Evolutionary conservation across 2,113 vertebrate genomes (phyloP).

Genomic region (Zingel zingel): DNA sequence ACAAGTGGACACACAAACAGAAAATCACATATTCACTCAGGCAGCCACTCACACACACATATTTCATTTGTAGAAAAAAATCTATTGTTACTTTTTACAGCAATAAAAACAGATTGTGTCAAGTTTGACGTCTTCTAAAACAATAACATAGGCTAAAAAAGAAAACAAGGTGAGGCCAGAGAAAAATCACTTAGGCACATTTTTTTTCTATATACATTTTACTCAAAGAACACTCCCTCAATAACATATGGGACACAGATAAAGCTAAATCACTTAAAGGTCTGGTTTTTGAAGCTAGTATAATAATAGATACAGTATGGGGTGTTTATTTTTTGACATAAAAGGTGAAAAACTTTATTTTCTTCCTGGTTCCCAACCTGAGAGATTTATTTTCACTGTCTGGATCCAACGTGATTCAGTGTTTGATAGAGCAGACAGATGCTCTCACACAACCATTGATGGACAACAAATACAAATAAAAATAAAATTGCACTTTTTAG

Average conservation of each 20-base stretch:
- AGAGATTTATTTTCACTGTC: slow-evolving; percentile 29
- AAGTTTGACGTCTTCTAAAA: slow-evolving; percentile 53
- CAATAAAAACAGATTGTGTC: slow-evolving; percentile 41
- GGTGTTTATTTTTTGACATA: slow-evolving; percentile 2
- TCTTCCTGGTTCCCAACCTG: slow-evolving; percentile 52
- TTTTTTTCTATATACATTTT: slow-evolving; percentile 57
- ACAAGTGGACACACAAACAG: slow-evolving; percentile 20
- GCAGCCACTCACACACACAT: slow-evolving; percentile 16
- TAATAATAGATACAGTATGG: neutral
- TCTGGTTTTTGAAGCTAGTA: slow-evolving; percentile 26
- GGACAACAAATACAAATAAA: neutral
- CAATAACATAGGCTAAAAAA: slow-evolving; percentile 30
- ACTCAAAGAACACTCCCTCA: neutral
- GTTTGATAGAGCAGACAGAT: neutral
- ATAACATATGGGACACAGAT: slow-evolving; percentile 2
- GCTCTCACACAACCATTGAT: neutral
- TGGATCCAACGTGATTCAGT: slow-evolving; percentile 30
- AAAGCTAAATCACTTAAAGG: slow-evolving; percentile 11
- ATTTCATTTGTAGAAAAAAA: slow-evolving; percentile 26
- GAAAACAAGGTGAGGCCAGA: slow-evolving; percentile 36
- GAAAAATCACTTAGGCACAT: slow-evolving; percentile 64
- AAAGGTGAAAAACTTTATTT: neutral
- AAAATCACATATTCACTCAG: slow-evolving; percentile 25
- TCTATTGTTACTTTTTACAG: slow-evolving; percentile 43
- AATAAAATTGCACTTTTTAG: slow-evolving; percentile 30